Conservation (phyloP, 53 echinoderm and acorn worm species). For the Glandiceps talaboti region DNA sequence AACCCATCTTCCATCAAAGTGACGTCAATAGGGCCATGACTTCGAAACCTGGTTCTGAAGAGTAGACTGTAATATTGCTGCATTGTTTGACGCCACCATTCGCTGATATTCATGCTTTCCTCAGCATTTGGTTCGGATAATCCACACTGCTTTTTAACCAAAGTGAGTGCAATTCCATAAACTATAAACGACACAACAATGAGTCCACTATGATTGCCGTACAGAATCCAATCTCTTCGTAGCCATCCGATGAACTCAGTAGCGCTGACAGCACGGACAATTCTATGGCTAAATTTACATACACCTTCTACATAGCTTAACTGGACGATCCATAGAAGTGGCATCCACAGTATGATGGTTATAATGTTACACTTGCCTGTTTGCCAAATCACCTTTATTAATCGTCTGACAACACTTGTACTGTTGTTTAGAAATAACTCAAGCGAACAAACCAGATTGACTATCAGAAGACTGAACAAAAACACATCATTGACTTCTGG, state of each 20-base stretch:
- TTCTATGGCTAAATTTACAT: conserved; percentile 36
- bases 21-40: conserved; percentile 22
- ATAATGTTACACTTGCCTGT: conserved; percentile 57
- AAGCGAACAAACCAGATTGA: conserved; percentile 68
- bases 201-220: conserved; percentile 28
- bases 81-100: conserved; percentile 50
- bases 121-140: neutral
- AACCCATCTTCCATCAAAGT: conserved; percentile 42
- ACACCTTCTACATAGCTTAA: conserved; percentile 34
- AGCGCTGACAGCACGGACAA: conserved; percentile 27
- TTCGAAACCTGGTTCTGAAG: conserved; percentile 36
- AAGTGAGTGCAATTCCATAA: conserved; percentile 41
- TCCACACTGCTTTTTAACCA: conserved; percentile 28
- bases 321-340: conserved; percentile 58
- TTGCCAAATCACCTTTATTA: conserved; percentile 60
- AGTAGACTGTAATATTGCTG: conserved; percentile 54
- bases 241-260: conserved; percentile 37
- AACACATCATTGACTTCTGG: conserved; percentile 91
- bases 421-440: conserved; percentile 61
- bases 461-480: conserved; percentile 39
- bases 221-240: conserved; percentile 59
- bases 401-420: conserved; percentile 60
- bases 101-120: conserved; percentile 32
- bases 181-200: conserved; percentile 26
- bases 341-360: conserved; percentile 74